Conservation (phyloP, 2,888 invertebrate genomes). For the Epinotia brunnichana region DNA sequence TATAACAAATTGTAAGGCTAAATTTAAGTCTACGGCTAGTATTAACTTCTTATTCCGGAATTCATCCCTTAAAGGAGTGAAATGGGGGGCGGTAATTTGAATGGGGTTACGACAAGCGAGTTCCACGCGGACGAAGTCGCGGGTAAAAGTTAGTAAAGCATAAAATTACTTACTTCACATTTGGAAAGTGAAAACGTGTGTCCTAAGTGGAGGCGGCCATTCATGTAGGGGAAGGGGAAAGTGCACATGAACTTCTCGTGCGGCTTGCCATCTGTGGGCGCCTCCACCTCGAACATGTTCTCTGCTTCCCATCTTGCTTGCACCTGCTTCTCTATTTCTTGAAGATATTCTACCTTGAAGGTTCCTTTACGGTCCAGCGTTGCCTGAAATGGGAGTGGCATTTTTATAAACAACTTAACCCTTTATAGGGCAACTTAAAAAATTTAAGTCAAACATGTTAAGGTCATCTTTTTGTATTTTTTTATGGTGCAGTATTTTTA, state of each 20-base stretch:
- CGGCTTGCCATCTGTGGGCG: conserved; percentile 84
- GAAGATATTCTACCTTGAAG: conserved; percentile 96
- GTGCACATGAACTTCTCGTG: conserved; percentile 95
- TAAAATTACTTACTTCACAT: conserved; percentile 89
- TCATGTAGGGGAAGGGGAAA: conserved; percentile 99
- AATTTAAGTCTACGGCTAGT: too few relatives aligned
- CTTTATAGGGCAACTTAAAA: too few relatives aligned
- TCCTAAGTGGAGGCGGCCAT: conserved; percentile 98
- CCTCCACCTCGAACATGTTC: conserved; percentile 93
- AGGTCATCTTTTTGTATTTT: too few relatives aligned
- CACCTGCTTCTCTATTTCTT: conserved; percentile 93
- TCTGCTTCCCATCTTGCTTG: conserved; percentile 93
- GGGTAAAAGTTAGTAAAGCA: background rate
- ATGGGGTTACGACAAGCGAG: too few relatives aligned
- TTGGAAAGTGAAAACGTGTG: conserved; percentile 99
- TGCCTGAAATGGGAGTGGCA: conserved; percentile 63
- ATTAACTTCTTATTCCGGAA: too few relatives aligned
- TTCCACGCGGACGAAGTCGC: background rate
- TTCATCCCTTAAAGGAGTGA: too few relatives aligned
- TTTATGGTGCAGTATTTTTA: too few relatives aligned
- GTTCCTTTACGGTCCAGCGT: conserved; percentile 91
- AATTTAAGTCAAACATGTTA: too few relatives aligned
- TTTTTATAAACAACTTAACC: too few relatives aligned
- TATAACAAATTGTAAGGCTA: too few relatives aligned
- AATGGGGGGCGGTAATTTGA: too few relatives aligned